Percentiles rank a stretch among this genome's conserved stretches.
phyloP scores from a whole-genome alignment of 2,797 vertebrate genomes.

The Clarias laeviceps region DNA sequence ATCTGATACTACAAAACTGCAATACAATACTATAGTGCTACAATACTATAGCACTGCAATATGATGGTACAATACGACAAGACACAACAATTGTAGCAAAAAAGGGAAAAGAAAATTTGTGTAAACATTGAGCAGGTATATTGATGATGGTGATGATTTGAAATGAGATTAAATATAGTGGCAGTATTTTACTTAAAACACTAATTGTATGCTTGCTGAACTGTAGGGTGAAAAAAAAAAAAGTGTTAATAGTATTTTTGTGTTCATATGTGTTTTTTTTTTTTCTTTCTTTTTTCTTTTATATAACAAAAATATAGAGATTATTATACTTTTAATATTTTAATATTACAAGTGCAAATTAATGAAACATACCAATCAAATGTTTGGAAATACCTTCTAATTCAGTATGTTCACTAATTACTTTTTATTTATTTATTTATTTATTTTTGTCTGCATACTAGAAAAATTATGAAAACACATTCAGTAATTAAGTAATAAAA shows the following conservation, averaged over 20 bases:
- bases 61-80: background rate
- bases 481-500: too few relatives aligned
- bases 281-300: background rate
- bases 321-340: background rate
- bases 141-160: background rate
- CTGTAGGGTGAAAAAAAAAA: background rate
- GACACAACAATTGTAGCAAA: background rate
- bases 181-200: background rate
- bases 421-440: too few relatives aligned
- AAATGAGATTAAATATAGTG: background rate
- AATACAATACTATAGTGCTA: too few relatives aligned
- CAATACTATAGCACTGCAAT: too few relatives aligned
- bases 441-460: too few relatives aligned
- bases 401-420: too few relatives aligned
- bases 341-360: background rate
- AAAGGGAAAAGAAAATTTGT: background rate
- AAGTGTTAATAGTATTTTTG: background rate
- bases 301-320: background rate
- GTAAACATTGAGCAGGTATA: background rate
- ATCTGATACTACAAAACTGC: too few relatives aligned
- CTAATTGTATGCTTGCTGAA: background rate
- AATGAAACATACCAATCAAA: too few relatives aligned
- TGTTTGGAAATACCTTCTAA: too few relatives aligned
- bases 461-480: too few relatives aligned
- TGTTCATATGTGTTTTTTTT: background rate